Percentiles rank a stretch among this genome's conserved stretches.
Conservation (phyloP, 2,888 invertebrate genomes). For the Steinernema scapterisci region DNA sequence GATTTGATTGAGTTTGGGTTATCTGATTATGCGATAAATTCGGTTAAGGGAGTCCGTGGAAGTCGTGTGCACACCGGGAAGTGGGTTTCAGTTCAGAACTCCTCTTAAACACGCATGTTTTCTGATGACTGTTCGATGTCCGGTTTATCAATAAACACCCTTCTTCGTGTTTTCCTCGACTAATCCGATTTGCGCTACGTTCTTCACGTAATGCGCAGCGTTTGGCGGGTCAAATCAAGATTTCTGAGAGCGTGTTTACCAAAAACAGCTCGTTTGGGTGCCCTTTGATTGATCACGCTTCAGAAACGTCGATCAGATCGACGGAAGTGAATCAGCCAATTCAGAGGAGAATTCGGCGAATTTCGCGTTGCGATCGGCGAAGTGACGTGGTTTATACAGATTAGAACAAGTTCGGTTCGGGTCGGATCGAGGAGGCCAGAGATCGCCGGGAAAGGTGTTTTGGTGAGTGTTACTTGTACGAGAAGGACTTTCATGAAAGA, state of each 20-base stretch:
- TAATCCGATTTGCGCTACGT: not conserved
- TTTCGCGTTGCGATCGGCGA: too few relatives aligned
- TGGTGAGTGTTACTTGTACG: too few relatives aligned
- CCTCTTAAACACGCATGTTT: not conserved
- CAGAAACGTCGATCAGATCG: not conserved
- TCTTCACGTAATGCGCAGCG: too few relatives aligned
- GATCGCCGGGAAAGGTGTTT: too few relatives aligned
- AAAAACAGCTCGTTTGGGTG: not conserved
- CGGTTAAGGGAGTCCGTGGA: too few relatives aligned
- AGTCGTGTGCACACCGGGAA: not conserved
- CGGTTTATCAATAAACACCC: not conserved
- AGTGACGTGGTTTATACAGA: too few relatives aligned
- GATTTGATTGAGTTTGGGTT: not conserved
- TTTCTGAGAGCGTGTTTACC: not conserved
- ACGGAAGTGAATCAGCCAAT: not conserved
- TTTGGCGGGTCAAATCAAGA: too few relatives aligned
- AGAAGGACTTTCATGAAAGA: too few relatives aligned
- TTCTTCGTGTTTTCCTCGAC: not conserved
- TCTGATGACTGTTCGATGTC: too few relatives aligned
- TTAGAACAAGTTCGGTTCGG: too few relatives aligned
- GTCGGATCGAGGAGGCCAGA: too few relatives aligned
- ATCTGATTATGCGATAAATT: not conserved
- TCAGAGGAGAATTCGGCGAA: not conserved
- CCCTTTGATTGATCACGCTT: constrained; percentile 2
- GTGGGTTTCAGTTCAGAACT: not conserved